A percentile compares a stretch with the other conserved stretches of the same genome.
Conservation (phyloP, 2,797 vertebrate species). For the Pipistrellus pygmaeus region DNA sequence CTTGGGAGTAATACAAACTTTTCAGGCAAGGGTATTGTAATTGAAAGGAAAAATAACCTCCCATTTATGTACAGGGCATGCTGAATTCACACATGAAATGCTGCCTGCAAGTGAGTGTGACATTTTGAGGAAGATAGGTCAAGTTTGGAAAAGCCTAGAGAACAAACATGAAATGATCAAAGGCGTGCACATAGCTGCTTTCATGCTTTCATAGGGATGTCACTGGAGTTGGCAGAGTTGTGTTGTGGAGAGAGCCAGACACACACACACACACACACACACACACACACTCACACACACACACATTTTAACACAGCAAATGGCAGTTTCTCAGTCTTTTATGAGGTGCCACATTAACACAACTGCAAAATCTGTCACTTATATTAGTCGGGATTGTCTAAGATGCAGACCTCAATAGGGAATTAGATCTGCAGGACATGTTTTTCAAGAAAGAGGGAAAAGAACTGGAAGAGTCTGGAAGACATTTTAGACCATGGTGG, state of each 20-base stretch:
- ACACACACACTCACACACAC: too few relatives aligned
- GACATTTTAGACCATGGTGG: background rate
- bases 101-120: background rate
- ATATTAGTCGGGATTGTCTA: background rate
- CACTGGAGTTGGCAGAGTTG: accelerated
- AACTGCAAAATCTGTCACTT: background rate
- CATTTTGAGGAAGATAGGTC: background rate
- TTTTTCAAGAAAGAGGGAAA: background rate
- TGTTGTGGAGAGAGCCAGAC: background rate
- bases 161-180: background rate
- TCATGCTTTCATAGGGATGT: background rate
- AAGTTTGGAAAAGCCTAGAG: background rate
- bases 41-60: background rate
- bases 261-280: too few relatives aligned
- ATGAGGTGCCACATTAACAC: background rate
- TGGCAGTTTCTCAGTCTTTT: background rate
- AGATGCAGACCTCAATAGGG: too few relatives aligned
- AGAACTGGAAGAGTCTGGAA: background rate
- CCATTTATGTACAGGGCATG: background rate
- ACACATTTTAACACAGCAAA: background rate
- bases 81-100: background rate
- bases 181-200: background rate
- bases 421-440: background rate
- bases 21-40: background rate
- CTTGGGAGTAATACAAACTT: background rate